Conservation (phyloP, 2,113 vertebrate genomes). For the Apodemus speciosus region DNA sequence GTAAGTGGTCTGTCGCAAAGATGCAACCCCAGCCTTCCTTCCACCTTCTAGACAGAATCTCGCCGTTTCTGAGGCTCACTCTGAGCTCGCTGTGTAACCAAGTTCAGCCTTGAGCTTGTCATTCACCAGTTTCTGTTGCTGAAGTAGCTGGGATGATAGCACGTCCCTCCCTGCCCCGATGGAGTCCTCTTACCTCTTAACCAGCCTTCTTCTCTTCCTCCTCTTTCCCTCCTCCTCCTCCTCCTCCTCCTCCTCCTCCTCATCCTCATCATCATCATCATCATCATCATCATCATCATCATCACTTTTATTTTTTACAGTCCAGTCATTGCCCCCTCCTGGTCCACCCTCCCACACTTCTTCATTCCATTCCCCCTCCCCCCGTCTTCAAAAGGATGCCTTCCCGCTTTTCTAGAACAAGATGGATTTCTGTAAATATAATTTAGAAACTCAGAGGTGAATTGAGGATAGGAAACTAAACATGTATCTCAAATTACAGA, state of each 20-base stretch:
- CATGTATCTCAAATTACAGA: neutral
- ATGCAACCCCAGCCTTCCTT: neutral
- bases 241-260: no score
- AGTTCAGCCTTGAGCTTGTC: neutral
- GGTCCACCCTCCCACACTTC: no score
- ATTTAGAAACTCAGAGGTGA: constrained; percentile 12
- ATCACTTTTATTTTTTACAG: neutral
- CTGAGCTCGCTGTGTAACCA: neutral
- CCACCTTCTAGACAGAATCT: neutral
- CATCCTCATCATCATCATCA: no score
- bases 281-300: no score
- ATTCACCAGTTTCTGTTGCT: neutral
- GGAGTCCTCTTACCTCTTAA: neutral
- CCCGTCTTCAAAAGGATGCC: no score
- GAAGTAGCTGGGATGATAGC: neutral
- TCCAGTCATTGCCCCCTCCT: no score
- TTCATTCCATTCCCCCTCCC: no score
- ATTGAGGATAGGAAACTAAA: neutral
- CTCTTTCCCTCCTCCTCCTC: no score
- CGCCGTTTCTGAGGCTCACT: no score
- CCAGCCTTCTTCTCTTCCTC: neutral
- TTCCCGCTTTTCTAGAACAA: neutral
- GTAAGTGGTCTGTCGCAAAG: neutral
- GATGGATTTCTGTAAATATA: constrained; percentile 17
- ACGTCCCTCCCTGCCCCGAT: neutral